phyloP scores from a whole-genome alignment of 2,797 vertebrate species.

The Agapornis canus region DNA sequence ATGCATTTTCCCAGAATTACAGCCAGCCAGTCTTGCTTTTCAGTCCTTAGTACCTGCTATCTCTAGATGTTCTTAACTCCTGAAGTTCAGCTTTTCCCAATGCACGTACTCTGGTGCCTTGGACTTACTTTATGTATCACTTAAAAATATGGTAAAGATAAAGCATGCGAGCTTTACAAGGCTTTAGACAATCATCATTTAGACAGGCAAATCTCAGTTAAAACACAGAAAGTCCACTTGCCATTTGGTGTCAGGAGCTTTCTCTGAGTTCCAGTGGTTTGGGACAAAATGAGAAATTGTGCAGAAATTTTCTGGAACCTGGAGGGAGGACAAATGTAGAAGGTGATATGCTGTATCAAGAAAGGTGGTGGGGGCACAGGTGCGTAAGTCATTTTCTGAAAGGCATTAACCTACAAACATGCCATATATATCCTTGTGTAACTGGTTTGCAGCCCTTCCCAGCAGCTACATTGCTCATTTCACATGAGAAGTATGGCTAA shows the following conservation, averaged over 20 bases:
- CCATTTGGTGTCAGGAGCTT: background rate
- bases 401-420: background rate
- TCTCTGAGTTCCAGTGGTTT: background rate
- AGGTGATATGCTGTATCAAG: background rate
- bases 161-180: background rate
- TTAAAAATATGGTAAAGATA: background rate
- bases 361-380: accelerated
- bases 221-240: background rate
- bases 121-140: background rate
- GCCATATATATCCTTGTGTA: background rate
- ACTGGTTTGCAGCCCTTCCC: background rate
- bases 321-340: background rate
- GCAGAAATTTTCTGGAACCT: background rate
- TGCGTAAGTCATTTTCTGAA: background rate
- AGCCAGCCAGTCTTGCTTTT: background rate
- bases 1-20: background rate
- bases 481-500: background rate
- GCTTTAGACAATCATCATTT: background rate
- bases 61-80: background rate
- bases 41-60: background rate
- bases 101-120: background rate
- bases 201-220: background rate
- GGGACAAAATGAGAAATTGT: background rate
- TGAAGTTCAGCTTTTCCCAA: background rate
- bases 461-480: background rate